Evolutionary conservation across 2,797 vertebrate species (phyloP).

Genomic region (Epinephelus coioides): DNA sequence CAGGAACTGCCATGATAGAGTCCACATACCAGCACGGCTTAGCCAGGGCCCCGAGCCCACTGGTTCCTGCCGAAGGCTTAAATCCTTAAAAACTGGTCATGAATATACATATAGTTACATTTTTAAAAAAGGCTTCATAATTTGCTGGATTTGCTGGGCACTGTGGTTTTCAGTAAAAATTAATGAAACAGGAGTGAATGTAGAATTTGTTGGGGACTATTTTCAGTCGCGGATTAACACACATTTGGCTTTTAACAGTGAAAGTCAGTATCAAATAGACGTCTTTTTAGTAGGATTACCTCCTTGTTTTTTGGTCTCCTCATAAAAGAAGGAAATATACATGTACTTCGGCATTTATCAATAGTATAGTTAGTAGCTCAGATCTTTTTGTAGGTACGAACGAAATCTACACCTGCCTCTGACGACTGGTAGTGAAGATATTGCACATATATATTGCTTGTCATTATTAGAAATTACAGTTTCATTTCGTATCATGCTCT

Average conservation of each 20-base stretch:
- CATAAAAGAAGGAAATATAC: too few relatives aligned
- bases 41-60: not conserved
- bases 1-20: conserved; percentile 26
- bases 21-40: conserved; percentile 16
- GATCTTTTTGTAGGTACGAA: too few relatives aligned
- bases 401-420: too few relatives aligned
- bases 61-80: not conserved
- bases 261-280: not conserved
- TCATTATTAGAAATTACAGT: too few relatives aligned
- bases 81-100: not conserved
- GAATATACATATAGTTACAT: not conserved
- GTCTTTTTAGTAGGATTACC: not conserved
- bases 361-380: too few relatives aligned
- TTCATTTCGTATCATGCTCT: too few relatives aligned
- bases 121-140: not conserved
- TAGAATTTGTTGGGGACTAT: not conserved
- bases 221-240: not conserved
- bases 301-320: not conserved
- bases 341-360: too few relatives aligned
- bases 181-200: not conserved
- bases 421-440: too few relatives aligned
- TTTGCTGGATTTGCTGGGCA: not conserved
- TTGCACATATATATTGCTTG: too few relatives aligned
- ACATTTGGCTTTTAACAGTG: not conserved
- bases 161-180: not conserved